Percentiles rank a stretch among this genome's conserved stretches.
Evolutionary conservation across 2,797 vertebrate genomes (phyloP).

Genomic region (Chiloscyllium punctatum): DNA sequence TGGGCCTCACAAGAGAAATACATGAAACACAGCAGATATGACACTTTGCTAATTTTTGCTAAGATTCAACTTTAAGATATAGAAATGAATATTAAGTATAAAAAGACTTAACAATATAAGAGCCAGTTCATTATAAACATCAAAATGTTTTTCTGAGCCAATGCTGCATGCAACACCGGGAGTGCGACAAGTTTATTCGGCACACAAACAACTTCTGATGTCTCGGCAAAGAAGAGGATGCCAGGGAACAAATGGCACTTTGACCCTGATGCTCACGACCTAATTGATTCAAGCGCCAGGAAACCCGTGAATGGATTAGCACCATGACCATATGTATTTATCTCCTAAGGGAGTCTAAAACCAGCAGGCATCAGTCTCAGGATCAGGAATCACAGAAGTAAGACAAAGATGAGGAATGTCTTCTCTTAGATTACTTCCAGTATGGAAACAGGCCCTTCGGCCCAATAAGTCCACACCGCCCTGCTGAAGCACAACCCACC

Average conservation of each 20-base stretch:
- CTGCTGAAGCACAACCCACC: too few species aligned
- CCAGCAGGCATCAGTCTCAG: background rate
- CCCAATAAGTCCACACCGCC: too few species aligned
- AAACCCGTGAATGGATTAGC: background rate
- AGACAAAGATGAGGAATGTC: background rate
- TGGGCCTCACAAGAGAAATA: too few species aligned
- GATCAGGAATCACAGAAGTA: background rate
- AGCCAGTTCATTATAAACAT: background rate
- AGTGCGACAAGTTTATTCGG: background rate
- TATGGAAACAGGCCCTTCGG: too few species aligned
- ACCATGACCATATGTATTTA: background rate
- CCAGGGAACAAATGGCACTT: background rate
- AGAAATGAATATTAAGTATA: background rate
- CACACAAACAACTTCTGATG: background rate
- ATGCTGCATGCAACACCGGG: background rate
- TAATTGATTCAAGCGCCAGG: background rate
- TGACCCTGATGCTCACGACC: background rate
- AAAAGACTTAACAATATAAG: background rate
- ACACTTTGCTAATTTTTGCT: too few species aligned
- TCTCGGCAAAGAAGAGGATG: background rate
- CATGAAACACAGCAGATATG: too few species aligned
- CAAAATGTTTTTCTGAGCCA: background rate
- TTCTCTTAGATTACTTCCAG: too few species aligned
- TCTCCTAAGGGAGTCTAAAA: background rate
- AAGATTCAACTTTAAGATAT: background rate